Percentiles rank a stretch among this genome's conserved stretches.
Conservation (phyloP, 2,113 vertebrate genomes). For the Sula dactylatra region DNA sequence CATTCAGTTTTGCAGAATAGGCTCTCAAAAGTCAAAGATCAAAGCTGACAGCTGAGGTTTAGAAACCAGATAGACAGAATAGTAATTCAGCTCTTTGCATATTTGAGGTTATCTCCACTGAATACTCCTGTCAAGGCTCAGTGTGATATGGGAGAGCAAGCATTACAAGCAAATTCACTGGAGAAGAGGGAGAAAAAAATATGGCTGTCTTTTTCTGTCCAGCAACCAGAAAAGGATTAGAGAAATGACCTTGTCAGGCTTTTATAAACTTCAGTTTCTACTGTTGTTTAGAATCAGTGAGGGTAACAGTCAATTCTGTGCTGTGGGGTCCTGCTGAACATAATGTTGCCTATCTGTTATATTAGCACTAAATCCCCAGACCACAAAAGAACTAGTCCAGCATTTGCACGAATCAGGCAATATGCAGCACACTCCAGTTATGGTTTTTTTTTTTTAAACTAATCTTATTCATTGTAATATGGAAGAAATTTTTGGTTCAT, state of each 20-base stretch:
- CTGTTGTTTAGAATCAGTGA: neutral
- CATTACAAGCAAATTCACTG: neutral
- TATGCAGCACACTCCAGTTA: neutral
- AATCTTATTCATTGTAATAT: neutral
- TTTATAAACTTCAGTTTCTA: neutral
- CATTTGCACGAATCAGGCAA: neutral
- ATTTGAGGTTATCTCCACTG: slow-evolving; percentile 4
- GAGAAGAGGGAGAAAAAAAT: neutral
- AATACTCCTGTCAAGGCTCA: slow-evolving; percentile 15
- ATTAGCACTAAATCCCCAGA: neutral
- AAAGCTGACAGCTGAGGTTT: slow-evolving; percentile 32
- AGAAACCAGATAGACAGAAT: neutral
- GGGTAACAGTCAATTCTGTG: neutral
- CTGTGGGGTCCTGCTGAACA: neutral
- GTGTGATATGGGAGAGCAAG: neutral
- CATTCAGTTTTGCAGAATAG: neutral
- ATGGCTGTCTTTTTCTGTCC: neutral
- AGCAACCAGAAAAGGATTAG: neutral
- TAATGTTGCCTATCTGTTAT: neutral
- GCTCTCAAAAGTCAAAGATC: slow-evolving; percentile 24
- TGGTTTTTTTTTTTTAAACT: neutral
- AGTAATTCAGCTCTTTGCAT: neutral
- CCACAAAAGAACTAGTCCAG: neutral
- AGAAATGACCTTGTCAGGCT: neutral
- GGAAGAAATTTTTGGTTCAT: neutral